phyloP scores from a whole-genome alignment of 2,797 vertebrate genomes.

The Emys orbicularis region DNA sequence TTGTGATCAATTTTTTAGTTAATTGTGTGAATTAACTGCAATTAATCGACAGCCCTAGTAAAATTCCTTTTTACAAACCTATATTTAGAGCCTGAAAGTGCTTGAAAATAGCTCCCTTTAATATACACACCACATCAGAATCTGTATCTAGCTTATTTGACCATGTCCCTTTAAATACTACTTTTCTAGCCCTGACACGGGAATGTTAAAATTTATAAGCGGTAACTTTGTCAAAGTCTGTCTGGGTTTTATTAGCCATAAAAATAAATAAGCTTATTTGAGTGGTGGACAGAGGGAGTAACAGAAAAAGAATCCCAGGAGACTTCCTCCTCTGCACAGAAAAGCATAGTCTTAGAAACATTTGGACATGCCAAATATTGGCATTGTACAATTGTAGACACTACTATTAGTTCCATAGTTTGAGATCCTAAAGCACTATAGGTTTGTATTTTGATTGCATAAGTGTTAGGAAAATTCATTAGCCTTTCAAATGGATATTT shows the following conservation, averaged over 20 bases:
- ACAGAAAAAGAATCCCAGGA: conserved; percentile 28
- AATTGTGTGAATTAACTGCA: too few relatives aligned
- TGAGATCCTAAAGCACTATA: conserved; percentile 10
- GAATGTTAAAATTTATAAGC: conserved; percentile 33
- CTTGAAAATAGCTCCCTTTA: background rate
- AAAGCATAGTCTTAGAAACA: conserved; percentile 38
- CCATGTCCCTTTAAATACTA: conserved; percentile 3
- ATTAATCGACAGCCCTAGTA: too few relatives aligned
- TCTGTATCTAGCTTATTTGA: background rate
- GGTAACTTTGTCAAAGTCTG: conserved; percentile 6
- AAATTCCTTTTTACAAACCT: too few relatives aligned
- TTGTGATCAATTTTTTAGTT: too few relatives aligned
- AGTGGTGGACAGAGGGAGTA: conserved; percentile 32
- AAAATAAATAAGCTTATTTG: conserved; percentile 10
- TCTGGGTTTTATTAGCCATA: background rate
- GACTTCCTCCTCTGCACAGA: conserved; percentile 14
- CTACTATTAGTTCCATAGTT: conserved; percentile 51
- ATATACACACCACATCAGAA: background rate
- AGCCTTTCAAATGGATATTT: conserved; percentile 65
- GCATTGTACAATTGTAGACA: conserved; percentile 43
- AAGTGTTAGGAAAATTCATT: conserved; percentile 59
- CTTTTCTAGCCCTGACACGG: background rate
- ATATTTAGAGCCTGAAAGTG: too few relatives aligned
- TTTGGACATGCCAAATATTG: conserved; percentile 42
- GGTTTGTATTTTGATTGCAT: conserved; percentile 50